Evolutionary conservation across 2,797 vertebrate genomes (phyloP), one percentile per base, ranked within the genome.

Genomic region (Buphagus erythrorhynchus): DNA sequence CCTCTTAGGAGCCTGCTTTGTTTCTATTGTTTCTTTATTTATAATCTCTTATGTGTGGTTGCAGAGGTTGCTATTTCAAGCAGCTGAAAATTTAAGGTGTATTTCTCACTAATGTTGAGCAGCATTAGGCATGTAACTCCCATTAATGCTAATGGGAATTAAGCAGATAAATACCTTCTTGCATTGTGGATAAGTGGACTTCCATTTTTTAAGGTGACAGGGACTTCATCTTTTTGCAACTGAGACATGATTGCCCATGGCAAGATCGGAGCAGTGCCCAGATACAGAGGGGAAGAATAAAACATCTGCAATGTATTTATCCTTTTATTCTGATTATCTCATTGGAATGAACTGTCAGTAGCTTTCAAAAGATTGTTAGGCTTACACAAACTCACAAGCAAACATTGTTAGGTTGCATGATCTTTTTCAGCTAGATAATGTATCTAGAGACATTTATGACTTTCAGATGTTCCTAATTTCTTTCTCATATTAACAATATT

Each of bases 41-140:
- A 91, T 35, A 94, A 92, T 90, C 92, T 96, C 83, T 90, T 78
- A 55, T 40, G 40, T 88, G 66, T 78, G 48, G 75, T 49, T 84
- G 54, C 88, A 94, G 87, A 89, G 33, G 86, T 28, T 92, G 65
- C 22, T 77, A 0, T 79, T 90, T 93, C 63, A 75, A 93, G 78
- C 81, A 93, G 72, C 48, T 68, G 96, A 97, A 97, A 96, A 96
- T 95, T 58, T 93, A 96, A 96, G 88, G 82, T 48, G 29, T 59
- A 83, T 94, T 97, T 97, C 88, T 95, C 67, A 93, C 63, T 22
- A 86, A n/a, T 67, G 18, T 52, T 63, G 79, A 69, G 40, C 16
- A 0, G 86, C 43, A 85, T 95, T 95, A 94, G 25, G 45, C 80
- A 76, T 94, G 87, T 94, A 95, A 92, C 73, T 81, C 62, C 82